Evolutionary conservation across 2,797 vertebrate genomes (phyloP), one percentile per base, ranked within the genome.

Genomic region (Naso thynnoides): DNA sequence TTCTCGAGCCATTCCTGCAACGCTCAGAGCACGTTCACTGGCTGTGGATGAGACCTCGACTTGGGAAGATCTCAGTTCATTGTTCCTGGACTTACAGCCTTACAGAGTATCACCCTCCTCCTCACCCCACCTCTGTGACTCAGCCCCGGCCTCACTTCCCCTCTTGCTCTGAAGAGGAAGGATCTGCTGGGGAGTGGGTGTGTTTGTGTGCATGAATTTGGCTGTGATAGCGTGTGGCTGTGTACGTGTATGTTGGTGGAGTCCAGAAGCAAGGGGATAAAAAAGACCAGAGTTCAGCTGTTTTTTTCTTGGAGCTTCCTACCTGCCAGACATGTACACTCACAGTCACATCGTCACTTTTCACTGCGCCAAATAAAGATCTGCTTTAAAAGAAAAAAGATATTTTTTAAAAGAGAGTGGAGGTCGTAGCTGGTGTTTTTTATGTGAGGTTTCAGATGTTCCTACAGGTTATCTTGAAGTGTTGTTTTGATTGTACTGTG

Each of bases 71-170:
- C 69, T 31, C 41, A 56, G 16, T 75, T 82, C 83, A 88, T 92
- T 87, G 89, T 91, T 90, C 63, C 65, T 88, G 70, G 31, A 75
- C 73, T 85, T 47, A 27, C 54, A 75, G 54, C 78, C 64, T 77
- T 31, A 11, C 58, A 70, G 60, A 73, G 61, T 79, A 64, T 70
- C 87, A 72, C 82, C 90, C 82, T 86, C 71, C 70, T 85, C 63
- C 49, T 83, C 56, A 49, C 78, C 76, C 76, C 61, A 63, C 73
- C 71, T 70, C 84, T 73, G 71, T 94, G 92, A 93, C 89, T 94
- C 90, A 90, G 78, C 47, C 73, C 70, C 18, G 23, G 78, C 78
- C 60, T 83, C 71, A 87, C 81, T 93, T 90, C 88, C 88, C 63
- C 53, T 84, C 61, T 78, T 70, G 31, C 86, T 73, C 65, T 61